These are phyloP conservation scores for Drosophila teissieri DNA, from an alignment of 1,140 invertebrate species.

Conservation along the genomic window DNA sequence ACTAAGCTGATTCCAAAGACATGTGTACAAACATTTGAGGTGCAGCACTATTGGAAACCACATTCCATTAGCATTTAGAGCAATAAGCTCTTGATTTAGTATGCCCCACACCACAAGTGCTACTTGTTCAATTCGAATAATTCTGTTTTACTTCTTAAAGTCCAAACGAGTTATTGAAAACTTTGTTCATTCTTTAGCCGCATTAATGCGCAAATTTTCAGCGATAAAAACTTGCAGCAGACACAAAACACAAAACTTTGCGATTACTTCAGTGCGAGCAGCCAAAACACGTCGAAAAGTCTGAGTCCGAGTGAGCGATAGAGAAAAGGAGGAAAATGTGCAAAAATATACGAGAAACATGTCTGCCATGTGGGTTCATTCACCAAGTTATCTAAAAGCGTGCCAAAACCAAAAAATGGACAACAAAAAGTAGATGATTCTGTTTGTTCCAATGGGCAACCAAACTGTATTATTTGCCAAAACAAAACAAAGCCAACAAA, in stretches of 20 bases:
- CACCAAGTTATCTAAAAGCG: slow-evolving; percentile 73
- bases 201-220: slow-evolving; percentile 53
- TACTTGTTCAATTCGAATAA: slow-evolving; percentile 11
- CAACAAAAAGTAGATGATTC: slow-evolving; percentile 25
- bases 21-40: neutral
- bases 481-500: slow-evolving; percentile 50
- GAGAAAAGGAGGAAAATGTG: slow-evolving; percentile 38
- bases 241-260: slow-evolving; percentile 58
- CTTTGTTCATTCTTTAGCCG: slow-evolving; percentile 43
- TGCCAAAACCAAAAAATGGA: slow-evolving; percentile 43
- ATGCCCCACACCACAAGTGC: slow-evolving; percentile 6
- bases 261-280: slow-evolving; percentile 48
- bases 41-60: slow-evolving; percentile 18
- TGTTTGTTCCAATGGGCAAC: slow-evolving; percentile 53
- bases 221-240: slow-evolving; percentile 55
- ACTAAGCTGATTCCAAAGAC: neutral
- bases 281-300: slow-evolving; percentile 36
- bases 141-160: slow-evolving; percentile 7
- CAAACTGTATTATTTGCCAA: slow-evolving; percentile 53
- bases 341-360: slow-evolving; percentile 39
- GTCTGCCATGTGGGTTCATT: slow-evolving; percentile 72
- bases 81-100: slow-evolving; percentile 5
- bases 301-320: slow-evolving; percentile 5
- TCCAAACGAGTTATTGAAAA: slow-evolving; percentile 44
- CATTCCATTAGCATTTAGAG: slow-evolving; percentile 34